phyloP scores from a whole-genome alignment of 2,888 invertebrate species.

The Conomelus anceps region DNA sequence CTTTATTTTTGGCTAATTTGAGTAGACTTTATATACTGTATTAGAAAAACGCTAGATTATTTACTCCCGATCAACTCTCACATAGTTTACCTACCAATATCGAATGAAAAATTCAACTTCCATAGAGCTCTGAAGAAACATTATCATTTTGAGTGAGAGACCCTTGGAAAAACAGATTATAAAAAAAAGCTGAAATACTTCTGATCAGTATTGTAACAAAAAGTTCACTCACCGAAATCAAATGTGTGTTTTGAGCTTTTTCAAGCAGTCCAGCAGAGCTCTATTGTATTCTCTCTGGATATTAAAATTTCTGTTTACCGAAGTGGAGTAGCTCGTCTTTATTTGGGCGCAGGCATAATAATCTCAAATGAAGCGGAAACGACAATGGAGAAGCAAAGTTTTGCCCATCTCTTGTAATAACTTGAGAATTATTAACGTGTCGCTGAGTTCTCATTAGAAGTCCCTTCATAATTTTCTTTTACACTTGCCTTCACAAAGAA shows the following conservation, averaged over 20 bases:
- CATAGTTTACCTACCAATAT: not conserved
- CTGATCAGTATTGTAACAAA: not conserved
- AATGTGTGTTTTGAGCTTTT: not conserved
- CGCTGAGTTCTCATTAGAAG: not conserved
- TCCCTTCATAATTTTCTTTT: not conserved
- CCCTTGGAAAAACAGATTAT: too few species aligned
- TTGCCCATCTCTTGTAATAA: not conserved
- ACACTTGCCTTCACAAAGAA: not conserved
- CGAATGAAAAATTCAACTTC: not conserved
- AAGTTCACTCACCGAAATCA: not conserved
- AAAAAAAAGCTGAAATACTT: too few species aligned
- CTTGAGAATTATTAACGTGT: not conserved
- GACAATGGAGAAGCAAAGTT: not conserved
- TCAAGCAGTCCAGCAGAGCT: not conserved
- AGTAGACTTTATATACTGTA: too few species aligned
- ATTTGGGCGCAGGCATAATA: not conserved
- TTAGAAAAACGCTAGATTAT: too few species aligned
- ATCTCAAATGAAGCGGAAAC: not conserved
- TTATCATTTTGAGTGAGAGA: too few species aligned
- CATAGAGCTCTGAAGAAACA: not conserved
- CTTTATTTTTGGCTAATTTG: too few species aligned
- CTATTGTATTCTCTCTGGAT: not conserved
- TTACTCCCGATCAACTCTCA: too few species aligned
- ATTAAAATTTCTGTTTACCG: not conserved
- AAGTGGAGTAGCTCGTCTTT: not conserved